Conservation (phyloP, 2,888 invertebrate species). For the Eristalis intricaria region DNA sequence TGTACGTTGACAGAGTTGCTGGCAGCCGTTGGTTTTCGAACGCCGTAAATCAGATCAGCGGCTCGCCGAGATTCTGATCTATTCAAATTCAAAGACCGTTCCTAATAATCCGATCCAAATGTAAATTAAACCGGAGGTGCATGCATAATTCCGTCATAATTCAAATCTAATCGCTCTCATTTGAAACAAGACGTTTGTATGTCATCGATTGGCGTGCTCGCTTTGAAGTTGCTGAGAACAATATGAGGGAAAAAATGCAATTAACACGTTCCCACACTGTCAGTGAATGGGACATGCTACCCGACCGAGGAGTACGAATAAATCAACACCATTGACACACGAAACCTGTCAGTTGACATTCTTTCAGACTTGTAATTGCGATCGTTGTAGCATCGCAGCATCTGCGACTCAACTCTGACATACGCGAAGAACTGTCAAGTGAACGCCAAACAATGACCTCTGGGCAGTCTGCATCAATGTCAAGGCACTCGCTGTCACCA, state of each 20-base stretch:
- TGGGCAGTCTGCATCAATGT: background rate
- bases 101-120: background rate
- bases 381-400: background rate
- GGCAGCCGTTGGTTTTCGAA: background rate
- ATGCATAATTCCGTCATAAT: background rate
- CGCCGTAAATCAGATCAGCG: background rate
- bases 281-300: background rate
- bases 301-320: background rate
- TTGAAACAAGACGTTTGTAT: background rate
- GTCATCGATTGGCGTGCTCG: background rate
- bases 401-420: background rate
- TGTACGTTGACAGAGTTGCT: background rate
- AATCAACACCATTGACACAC: background rate
- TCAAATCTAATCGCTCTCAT: background rate
- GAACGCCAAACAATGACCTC: background rate
- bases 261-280: background rate
- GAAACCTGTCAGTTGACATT: background rate
- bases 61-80: background rate
- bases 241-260: background rate
- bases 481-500: background rate
- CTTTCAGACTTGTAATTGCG: too few species aligned
- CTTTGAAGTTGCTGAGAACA: background rate
- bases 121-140: background rate
- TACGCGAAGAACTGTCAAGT: background rate
- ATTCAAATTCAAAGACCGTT: conserved; percentile 1